phyloP scores from a whole-genome alignment of 2,113 vertebrate genomes.

The Sinocyclocheilus maitianheensis region DNA sequence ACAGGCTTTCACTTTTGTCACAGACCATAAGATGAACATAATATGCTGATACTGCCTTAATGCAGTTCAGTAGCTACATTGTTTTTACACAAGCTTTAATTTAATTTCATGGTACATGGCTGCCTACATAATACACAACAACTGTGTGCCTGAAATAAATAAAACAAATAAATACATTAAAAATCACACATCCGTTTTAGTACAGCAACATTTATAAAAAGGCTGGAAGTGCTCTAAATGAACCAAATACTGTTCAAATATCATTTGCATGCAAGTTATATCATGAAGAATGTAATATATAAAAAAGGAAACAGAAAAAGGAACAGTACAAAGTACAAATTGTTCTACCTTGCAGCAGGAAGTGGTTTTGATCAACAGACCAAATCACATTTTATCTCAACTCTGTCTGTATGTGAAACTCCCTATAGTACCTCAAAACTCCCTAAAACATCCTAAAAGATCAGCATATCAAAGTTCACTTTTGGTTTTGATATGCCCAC shows the following conservation, averaged over 20 bases:
- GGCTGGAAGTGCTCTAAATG: constrained; percentile 26
- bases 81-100: not conserved
- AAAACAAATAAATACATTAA: not conserved
- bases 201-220: constrained; percentile 44
- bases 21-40: not conserved
- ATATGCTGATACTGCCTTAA: not conserved
- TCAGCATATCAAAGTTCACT: not conserved
- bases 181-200: not conserved
- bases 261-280: not conserved
- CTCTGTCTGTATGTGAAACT: not conserved
- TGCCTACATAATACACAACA: not conserved
- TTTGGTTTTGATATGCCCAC: not conserved
- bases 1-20: not conserved
- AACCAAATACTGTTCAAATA: constrained; percentile 26
- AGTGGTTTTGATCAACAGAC: constrained; percentile 71
- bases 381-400: constrained; percentile 53
- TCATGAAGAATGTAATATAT: not conserved
- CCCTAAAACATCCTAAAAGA: not conserved
- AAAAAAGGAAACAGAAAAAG: not conserved
- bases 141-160: not conserved
- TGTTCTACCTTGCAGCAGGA: constrained; percentile 73
- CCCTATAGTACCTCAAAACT: not conserved
- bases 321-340: constrained; percentile 56
- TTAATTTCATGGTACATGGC: not conserved
- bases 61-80: not conserved